Percentiles rank a stretch among this genome's conserved stretches.
Evolutionary conservation across 2,113 vertebrate species (phyloP).

Genomic region (Scalopus aquaticus): DNA sequence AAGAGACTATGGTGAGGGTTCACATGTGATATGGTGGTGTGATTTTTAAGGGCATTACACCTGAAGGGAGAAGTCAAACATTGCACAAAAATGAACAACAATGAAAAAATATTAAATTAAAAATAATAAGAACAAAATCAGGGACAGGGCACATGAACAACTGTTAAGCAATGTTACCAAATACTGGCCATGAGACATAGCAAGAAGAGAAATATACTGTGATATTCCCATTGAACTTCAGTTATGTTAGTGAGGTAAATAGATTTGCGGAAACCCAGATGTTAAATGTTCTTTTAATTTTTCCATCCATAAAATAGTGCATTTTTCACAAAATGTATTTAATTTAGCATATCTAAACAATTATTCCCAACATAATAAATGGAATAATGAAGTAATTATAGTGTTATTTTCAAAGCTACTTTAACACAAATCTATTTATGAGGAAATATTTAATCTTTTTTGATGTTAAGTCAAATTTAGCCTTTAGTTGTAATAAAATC

Average conservation of each 20-base stretch:
- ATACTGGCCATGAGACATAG: not conserved
- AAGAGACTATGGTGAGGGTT: no score
- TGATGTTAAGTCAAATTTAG: constrained; percentile 34
- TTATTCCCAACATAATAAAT: constrained; percentile 11
- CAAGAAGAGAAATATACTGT: not conserved
- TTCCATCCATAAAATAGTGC: not conserved
- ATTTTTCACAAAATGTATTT: constrained; percentile 11
- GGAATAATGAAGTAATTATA: not conserved
- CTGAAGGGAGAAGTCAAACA: no score
- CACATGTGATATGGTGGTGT: no score
- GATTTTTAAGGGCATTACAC: no score
- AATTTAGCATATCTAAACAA: not conserved
- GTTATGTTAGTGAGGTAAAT: not conserved
- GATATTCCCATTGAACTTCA: not conserved
- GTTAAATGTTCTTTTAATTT: not conserved
- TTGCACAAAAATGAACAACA: no score
- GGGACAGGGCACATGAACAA: not conserved
- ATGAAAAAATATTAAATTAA: no score
- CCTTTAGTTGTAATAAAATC: constrained; percentile 41
- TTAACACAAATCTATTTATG: not conserved
- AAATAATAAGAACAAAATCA: not conserved
- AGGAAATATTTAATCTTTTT: constrained; percentile 42
- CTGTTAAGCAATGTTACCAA: not conserved
- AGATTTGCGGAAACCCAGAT: not conserved
- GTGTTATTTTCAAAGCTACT: constrained; percentile 35